Base-by-base conservation (phyloP, 2,888 invertebrate genomes). In the Caenorhabditis sp. region DNA sequence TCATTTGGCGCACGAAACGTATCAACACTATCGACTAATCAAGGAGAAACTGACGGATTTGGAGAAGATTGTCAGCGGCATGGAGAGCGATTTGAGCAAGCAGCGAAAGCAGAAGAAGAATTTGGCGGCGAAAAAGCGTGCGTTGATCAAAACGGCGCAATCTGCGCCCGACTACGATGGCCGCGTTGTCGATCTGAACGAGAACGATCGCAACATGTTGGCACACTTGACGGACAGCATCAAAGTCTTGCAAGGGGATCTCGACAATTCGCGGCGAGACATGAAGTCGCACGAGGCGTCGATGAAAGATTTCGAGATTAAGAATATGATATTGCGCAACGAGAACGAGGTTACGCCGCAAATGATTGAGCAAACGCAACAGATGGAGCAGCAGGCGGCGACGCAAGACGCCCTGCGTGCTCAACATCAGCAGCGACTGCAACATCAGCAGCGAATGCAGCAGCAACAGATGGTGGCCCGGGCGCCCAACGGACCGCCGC, bases 21-120 rank as follows among this genome's bases (percentile, higher is more conserved):
- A 62, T 50, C 66, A 66, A 14, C 53, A 51, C 17, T 74, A 66
- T 36, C 64, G 63, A 10, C 62, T 63, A n/a, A 51, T 69, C 49
- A 63, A 55, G 23, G 17, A 58, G 23, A 55, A 59, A 14, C 63
- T 59, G 49, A 14, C 17, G 0, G 74, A 74, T 43, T 65, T 64
- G n/a, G 69, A 69, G 21, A 62, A 60, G 8, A 26, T 74, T 12
- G 50, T 27, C 17, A 6, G 4, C 0, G 57, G 63, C 0, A 36
- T 62, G 17, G 74, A 74, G 14, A 53, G 54, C 14, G 66, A 66
- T 24, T 26, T 74, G 53, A 58, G 23, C 8, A 63, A 69, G 36
- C 55, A 79, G 69, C 55, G 85, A 31, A 87, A 86, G 64, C 67
- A 74, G 66, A 86, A 87, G 76, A 84, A 85, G 69, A 86, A 82